Base-by-base conservation (phyloP, 1,140 invertebrate species). In the Scaptodrosophila lebanonensis region DNA sequence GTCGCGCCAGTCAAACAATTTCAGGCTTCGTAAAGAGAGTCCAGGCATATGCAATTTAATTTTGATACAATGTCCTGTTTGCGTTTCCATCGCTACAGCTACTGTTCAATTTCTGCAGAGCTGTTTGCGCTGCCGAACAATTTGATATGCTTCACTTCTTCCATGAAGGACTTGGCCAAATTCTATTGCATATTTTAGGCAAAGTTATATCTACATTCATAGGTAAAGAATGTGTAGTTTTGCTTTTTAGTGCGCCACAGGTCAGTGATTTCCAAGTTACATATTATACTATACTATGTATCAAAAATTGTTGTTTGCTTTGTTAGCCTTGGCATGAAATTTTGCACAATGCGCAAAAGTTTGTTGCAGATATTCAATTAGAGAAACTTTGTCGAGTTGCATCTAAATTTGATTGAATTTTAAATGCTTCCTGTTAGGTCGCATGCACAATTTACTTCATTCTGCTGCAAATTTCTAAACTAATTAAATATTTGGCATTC, bases 401-500 rank as follows among this genome's bases (percentile, higher is more conserved):
- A 35, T 38, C 18, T 30, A 42, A 25, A 60, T 62, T 60, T 77
- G 79, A 79, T 72, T 77, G 73, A 64, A 77, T 68, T 79, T 79
- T 65, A 60, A 77, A 57, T 68, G n/a, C n/a, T n/a, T n/a, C n/a
- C n/a, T n/a, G n/a, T n/a, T n/a, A n/a, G n/a, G n/a, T n/a, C n/a
- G n/a, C n/a, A n/a, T n/a, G n/a, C n/a, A n/a, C n/a, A n/a, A n/a
- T n/a, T n/a, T n/a, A n/a, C n/a, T n/a, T n/a, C 35, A 45, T 44
- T 50, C 39, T 50, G 43, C 70, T 71, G 39, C 73, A 77, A 73
- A 61, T 48, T 77, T 66, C 58, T 79, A 73, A 79, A 79, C 82
- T 79, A 79, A 79, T 79, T 79, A 68, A 73, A 73, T 79, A 79
- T 79, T 79, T 68, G 61, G 73, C 75, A 79, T 69, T 79, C 73